Base-by-base conservation (phyloP, 2,797 vertebrate genomes). In the Kryptolebias ocellatus region DNA sequence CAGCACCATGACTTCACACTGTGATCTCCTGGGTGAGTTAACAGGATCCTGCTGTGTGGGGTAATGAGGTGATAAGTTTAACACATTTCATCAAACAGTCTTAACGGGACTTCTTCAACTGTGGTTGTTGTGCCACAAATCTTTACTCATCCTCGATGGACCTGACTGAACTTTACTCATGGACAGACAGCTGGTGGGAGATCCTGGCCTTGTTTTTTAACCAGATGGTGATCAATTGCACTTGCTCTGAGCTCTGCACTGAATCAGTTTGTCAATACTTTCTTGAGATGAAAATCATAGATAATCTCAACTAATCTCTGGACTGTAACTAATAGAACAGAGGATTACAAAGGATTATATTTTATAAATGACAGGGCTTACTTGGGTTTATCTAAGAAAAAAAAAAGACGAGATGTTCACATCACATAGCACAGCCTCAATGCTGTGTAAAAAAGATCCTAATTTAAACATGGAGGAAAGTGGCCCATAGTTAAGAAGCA, bases 41-140 rank as follows among this genome's bases (percentile, higher is more conserved):
- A 69, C 55, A 39, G 67, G 58, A 62, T 59, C 64, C 81, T 64
- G 67, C 67, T 27, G 66, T 64, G 76, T 64, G 69, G 79, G 49
- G 55, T 85, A 64, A 72, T n/a, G 60, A 82, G 74, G 83, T 67
- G 82, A 74, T 57, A 52, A 57, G 28, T 76, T 45, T 0, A 47
- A 82, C 81, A 49, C 71, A 1, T 49, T 45, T 37, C 31, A 20
- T 75, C 81, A 85, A 80, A 73, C 27, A 60, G 62, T 59, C 54
- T 53, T 76, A 68, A 83, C 79, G 70, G 72, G 60, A 64, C 37
- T 24, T 49, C 74, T 83, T 60, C 71, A 39, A 67, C 12, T 55
- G 51, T 54, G 39, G 44, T 81, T 42, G 71, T 28, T 12, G 16
- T 58, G 60, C 57, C 47, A 46, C 59, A 61, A 4, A 16, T 64